A percentile compares a stretch with the other conserved stretches of the same genome.
phyloP scores from a whole-genome alignment of 1,140 invertebrate species.

The Drosophila elegans region DNA sequence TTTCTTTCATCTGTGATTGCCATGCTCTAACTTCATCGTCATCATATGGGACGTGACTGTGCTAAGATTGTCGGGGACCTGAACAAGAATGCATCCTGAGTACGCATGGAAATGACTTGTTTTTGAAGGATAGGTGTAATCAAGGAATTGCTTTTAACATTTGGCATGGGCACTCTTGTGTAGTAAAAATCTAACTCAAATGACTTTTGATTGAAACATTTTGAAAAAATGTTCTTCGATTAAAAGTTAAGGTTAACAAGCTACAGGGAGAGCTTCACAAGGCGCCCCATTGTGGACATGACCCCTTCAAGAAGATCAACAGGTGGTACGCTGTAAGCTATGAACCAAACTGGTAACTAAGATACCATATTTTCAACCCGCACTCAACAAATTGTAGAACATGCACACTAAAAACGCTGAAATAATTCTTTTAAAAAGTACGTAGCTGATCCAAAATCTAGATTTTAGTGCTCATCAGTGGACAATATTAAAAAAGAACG shows the following conservation, averaged over 20 bases:
- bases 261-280: slow-evolving; percentile 5
- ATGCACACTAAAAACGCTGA: slow-evolving; percentile 46
- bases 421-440: slow-evolving; percentile 7
- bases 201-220: not conserved
- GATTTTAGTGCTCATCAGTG: not conserved
- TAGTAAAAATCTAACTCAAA: not conserved
- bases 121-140: slow-evolving; percentile 4
- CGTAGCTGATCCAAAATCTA: too few species aligned
- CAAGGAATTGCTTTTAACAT: not conserved
- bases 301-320: slow-evolving; percentile 59
- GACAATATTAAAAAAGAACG: not conserved
- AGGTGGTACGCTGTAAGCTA: slow-evolving; percentile 52
- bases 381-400: slow-evolving; percentile 56
- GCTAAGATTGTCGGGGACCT: slow-evolving; percentile 21
- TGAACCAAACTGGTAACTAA: slow-evolving; percentile 2
- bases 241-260: slow-evolving; percentile 50
- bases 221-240: slow-evolving; percentile 45
- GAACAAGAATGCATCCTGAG: slow-evolving; percentile 15
- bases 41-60: slow-evolving; percentile 82
- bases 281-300: slow-evolving; percentile 63
- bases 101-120: slow-evolving; percentile 47
- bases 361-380: slow-evolving; percentile 24
- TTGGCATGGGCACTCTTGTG: not conserved
- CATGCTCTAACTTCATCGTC: slow-evolving; percentile 33
- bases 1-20: slow-evolving; percentile 59